A percentile compares a stretch with the other conserved stretches of the same genome.
Evolutionary conservation across 2,113 vertebrate species (phyloP).

Genomic region (Accipiter virgatus): DNA sequence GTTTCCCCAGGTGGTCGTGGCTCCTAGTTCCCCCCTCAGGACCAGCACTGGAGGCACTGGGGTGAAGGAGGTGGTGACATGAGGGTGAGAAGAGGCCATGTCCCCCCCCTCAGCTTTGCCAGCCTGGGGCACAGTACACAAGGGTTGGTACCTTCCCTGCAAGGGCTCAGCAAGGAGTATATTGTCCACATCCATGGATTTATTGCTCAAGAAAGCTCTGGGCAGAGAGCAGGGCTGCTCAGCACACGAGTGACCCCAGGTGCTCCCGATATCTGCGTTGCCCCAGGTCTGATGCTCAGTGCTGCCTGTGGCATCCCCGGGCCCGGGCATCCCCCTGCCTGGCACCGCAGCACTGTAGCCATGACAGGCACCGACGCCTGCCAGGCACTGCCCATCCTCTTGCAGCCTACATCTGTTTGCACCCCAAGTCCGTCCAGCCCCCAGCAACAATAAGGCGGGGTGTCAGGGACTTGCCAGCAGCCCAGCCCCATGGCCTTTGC

Average conservation of each 20-base stretch:
- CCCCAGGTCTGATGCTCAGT: neutral
- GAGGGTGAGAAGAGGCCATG: neutral
- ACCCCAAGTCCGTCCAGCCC: neutral
- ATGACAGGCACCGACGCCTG: neutral
- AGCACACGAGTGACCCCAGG: accelerated
- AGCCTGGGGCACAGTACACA: neutral
- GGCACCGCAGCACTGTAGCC: accelerated
- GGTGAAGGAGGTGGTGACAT: neutral
- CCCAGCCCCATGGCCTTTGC: constrained; percentile 11
- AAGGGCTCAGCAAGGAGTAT: neutral
- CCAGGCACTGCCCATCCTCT: neutral
- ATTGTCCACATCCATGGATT: neutral
- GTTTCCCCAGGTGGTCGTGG: neutral
- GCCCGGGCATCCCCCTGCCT: neutral
- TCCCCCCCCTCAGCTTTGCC: neutral
- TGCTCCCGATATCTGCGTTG: accelerated
- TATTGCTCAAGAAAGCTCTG: neutral
- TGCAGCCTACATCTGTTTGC: neutral
- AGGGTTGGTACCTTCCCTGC: neutral
- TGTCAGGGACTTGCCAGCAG: neutral
- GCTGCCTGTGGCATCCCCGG: accelerated
- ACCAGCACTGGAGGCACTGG: neutral
- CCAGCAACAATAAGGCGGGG: neutral
- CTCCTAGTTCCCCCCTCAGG: neutral
- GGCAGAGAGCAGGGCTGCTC: neutral